Base-by-base conservation (phyloP, 2,888 invertebrate species). In the Emmelina monodactyla region DNA sequence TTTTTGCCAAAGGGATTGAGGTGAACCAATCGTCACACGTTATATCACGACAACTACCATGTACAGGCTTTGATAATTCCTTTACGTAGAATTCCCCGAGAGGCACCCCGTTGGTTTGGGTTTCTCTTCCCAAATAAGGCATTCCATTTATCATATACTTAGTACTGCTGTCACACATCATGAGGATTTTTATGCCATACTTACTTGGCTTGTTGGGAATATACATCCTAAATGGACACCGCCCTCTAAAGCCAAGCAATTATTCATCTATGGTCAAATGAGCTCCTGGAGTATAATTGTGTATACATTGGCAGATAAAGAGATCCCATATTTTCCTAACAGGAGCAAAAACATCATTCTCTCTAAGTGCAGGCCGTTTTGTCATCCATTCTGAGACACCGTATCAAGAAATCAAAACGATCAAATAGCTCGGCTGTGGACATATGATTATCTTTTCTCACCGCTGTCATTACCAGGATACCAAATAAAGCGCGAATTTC, bases 11-110 rank as follows among this genome's bases (percentile, higher is more conserved):
- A 19, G 42, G 33, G 15, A 55, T 41, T 14, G 50, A 53, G 4
- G 51, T 53, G 34, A 58, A 58, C 56, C 54, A 55, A 36, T 58
- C 58, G 39, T 58, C 55, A 15, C 37, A 38, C 2, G 37, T 40
- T 13, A 38, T 29, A 16, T 40, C 38, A 3, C 37, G 11, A 28
- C 33, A 31, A 3, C 15, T 29, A 2, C 37, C 35, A 28, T 42
- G 40, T 12, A 42, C 12, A 11, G 34, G 28, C n/a, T 14, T 16
- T 19, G 38, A 28, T 14, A 41, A 22, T 14, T 41, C 33, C 13
- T 35, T 35, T 16, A 39, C 32, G 15, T 33, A 35, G 14, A 28
- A 42, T 35, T 45, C 42, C n/a, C 37, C 47, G 16, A 45, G 40
- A 11, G 49, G 50, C 13, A 46, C 30, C 3, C 49, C 49, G 33